A percentile compares a stretch with the other conserved stretches of the same genome.
These are phyloP conservation scores for Chascanopsetta lugubris DNA, from an alignment of 2,113 vertebrate genomes.

Conservation along the genomic window DNA sequence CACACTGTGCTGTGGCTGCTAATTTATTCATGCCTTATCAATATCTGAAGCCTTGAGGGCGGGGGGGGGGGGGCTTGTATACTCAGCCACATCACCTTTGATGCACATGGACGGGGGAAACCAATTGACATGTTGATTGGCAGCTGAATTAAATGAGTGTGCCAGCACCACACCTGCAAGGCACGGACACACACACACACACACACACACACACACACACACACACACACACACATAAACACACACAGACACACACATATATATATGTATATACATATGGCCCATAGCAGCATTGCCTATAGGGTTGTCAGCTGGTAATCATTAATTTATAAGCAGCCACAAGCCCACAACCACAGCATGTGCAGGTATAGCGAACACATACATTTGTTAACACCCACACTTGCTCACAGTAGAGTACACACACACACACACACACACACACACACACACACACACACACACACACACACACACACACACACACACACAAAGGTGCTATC, in stretches of 20 bases:
- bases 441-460: slow-evolving; percentile 17
- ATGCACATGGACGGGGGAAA: slow-evolving; percentile 46
- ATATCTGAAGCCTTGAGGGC: slow-evolving; percentile 43
- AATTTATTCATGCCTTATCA: slow-evolving; percentile 61
- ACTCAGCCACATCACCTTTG: slow-evolving; percentile 38
- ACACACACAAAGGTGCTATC: slow-evolving; percentile 34
- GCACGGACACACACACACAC: slow-evolving; percentile 11
- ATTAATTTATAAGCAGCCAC: slow-evolving; percentile 28
- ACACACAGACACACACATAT: slow-evolving; percentile 17
- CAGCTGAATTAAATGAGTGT: slow-evolving; percentile 49
- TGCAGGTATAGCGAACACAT: slow-evolving; percentile 26
- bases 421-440: slow-evolving; percentile 2
- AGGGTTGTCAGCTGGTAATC: slow-evolving; percentile 40
- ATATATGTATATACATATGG: background rate
- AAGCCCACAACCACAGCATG: slow-evolving; percentile 19
- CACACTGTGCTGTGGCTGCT: slow-evolving; percentile 22
- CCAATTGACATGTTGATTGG: slow-evolving; percentile 50
- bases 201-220: slow-evolving; percentile 12
- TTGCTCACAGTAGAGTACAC: background rate
- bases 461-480: slow-evolving; percentile 15
- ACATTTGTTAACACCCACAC: slow-evolving; percentile 4
- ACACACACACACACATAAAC: background rate
- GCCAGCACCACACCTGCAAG: slow-evolving; percentile 29
- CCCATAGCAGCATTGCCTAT: slow-evolving; percentile 17
- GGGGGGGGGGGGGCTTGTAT: background rate